Evolutionary conservation across 2,797 vertebrate genomes (phyloP).

Genomic region (Pipistrellus pygmaeus): DNA sequence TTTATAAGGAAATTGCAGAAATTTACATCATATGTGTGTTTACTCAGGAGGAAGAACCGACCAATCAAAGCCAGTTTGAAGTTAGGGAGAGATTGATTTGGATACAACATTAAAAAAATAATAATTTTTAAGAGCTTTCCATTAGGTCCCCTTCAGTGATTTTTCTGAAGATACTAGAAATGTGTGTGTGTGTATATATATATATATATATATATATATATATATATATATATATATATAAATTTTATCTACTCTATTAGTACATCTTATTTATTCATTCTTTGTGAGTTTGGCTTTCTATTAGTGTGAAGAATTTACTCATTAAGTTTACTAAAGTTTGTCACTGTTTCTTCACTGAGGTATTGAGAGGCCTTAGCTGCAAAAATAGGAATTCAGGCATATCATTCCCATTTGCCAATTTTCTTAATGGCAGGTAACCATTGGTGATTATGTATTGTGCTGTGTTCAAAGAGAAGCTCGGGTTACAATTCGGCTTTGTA

Average conservation of each 20-base stretch:
- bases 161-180: no score
- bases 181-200: no score
- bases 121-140: no score
- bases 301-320: not conserved
- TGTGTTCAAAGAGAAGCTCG: not conserved
- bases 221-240: not conserved
- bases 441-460: not conserved
- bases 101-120: no score
- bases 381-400: not conserved
- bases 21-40: no score
- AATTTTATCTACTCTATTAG: not conserved
- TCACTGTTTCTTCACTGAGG: not conserved
- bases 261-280: not conserved
- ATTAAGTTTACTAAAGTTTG: not conserved
- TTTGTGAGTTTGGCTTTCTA: not conserved
- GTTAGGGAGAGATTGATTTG: no score
- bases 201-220: not conserved
- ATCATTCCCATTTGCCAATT: not conserved
- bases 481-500: not conserved
- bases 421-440: not conserved
- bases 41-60: no score
- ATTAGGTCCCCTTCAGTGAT: no score
- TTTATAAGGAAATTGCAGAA: no score
- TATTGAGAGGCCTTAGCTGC: not conserved
- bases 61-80: no score